phyloP scores from a whole-genome alignment of 2,113 vertebrate genomes.

The Galemys pyrenaicus region DNA sequence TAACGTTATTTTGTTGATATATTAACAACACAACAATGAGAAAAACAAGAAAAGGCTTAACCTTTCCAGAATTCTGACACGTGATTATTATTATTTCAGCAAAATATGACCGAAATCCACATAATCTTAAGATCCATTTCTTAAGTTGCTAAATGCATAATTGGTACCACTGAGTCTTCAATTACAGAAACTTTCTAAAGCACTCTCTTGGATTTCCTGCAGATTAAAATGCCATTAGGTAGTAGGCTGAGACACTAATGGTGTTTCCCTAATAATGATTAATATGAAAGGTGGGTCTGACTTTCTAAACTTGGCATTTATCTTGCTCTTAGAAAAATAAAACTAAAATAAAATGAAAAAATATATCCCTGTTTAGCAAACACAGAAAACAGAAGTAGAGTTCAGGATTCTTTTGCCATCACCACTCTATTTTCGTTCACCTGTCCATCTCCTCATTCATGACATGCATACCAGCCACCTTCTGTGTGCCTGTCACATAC shows the following conservation, averaged over 20 bases:
- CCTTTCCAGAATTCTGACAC: constrained; percentile 10
- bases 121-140: not conserved
- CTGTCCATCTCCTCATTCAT: constrained; percentile 12
- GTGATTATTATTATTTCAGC: not conserved
- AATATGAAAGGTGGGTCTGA: not conserved
- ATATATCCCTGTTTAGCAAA: not conserved
- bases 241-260: not conserved
- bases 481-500: not conserved
- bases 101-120: constrained; percentile 7
- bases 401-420: not conserved
- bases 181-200: constrained; percentile 23
- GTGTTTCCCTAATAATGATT: not conserved
- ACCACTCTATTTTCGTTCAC: not conserved
- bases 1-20: constrained; percentile 7
- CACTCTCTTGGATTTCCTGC: not conserved
- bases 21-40: not conserved
- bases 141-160: constrained; percentile 24
- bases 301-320: constrained; percentile 39
- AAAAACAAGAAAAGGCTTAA: not conserved
- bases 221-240: constrained; percentile 16
- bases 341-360: not conserved
- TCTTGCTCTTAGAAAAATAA: constrained; percentile 19
- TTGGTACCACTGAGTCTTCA: not conserved
- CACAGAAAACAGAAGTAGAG: not conserved
- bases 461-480: not conserved